These are phyloP conservation scores for Hyperoodon ampullatus DNA, from an alignment of 2,113 vertebrate genomes.

Conservation along the genomic window DNA sequence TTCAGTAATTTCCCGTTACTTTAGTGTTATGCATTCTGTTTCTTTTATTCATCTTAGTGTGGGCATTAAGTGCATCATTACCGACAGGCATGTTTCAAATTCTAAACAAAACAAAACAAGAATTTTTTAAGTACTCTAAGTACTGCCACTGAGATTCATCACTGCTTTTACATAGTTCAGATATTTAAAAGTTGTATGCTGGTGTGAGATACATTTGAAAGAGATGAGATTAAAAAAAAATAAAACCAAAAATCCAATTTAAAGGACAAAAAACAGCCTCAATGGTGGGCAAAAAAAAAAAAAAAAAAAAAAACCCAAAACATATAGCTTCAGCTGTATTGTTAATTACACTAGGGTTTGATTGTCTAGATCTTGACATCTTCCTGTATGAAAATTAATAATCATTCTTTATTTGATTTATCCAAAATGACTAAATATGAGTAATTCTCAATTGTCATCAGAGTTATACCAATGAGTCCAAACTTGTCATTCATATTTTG, in stretches of 20 bases:
- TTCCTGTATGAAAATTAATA: conserved; percentile 1
- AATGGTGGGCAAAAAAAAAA: neutral
- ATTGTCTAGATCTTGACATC: conserved; percentile 52
- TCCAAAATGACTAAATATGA: neutral
- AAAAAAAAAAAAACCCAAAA: neutral
- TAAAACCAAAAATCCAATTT: conserved; percentile 46
- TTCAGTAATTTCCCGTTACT: conserved; percentile 58
- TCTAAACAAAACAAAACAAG: neutral
- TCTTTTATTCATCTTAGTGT: conserved; percentile 53
- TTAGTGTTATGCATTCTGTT: conserved; percentile 40
- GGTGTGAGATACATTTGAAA: conserved; percentile 44
- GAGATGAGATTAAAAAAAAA: conserved; percentile 65
- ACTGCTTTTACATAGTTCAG: neutral
- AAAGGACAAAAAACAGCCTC: conserved; percentile 53
- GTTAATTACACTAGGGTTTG: conserved; percentile 57
- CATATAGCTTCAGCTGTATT: neutral
- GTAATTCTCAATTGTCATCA: neutral
- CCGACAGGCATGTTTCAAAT: conserved; percentile 65
- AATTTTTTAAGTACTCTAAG: neutral
- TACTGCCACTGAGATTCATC: conserved; percentile 3
- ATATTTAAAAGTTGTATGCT: conserved; percentile 43
- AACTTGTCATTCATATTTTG: neutral
- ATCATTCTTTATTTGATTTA: conserved; percentile 2
- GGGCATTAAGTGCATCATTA: conserved; percentile 38
- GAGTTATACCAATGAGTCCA: neutral